Evolutionary conservation across 2,888 invertebrate species (phyloP), one percentile per base, ranked within the genome.

Genomic region (Callyntrura sp.): DNA sequence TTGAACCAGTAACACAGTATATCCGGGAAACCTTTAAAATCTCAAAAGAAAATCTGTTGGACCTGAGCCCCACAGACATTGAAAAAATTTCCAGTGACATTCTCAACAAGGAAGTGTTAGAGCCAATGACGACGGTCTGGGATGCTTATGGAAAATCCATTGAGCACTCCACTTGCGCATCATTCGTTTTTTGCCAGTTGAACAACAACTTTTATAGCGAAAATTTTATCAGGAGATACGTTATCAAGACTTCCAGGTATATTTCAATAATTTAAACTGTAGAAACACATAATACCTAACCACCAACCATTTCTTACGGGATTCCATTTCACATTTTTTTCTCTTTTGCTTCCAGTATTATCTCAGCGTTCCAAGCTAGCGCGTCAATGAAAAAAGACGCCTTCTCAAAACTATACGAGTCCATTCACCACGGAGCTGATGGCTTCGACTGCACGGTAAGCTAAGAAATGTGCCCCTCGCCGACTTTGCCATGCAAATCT

Each of bases 401-500:
- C 6, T 93, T 93, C 65, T 92, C 92, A 5, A 79, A 87, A 51
- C 68, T 93, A 12, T 93, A 92, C 81, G 92, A 92, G 70, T 82
- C 85, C n/a, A 85, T 91, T 51, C 91, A 93, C 86, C 91, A 90
- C 28, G 93, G 93, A 62, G 88, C 91, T 76, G 92, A 91, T 20
- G 92, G 93, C 17, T 91, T 91, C 68, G 92, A 92, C 76, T 93
- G 92, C 92, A 92, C 92, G 85, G 93, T 92, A 90, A 91, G 88
- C 43, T 76, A 5, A 55, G 3, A 6, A 23, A 28, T 20, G 8
- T 48, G 25, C 6, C n/a, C n/a, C n/a, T n/a, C n/a, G n/a, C n/a
- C n/a, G n/a, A n/a, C n/a, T n/a, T n/a, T n/a, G n/a, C n/a, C n/a
- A n/a, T n/a, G n/a, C n/a, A n/a, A n/a, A n/a, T n/a, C n/a, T n/a